Evolutionary conservation across 2,888 invertebrate genomes (phyloP).

Genomic region (Candidula unifasciata): DNA sequence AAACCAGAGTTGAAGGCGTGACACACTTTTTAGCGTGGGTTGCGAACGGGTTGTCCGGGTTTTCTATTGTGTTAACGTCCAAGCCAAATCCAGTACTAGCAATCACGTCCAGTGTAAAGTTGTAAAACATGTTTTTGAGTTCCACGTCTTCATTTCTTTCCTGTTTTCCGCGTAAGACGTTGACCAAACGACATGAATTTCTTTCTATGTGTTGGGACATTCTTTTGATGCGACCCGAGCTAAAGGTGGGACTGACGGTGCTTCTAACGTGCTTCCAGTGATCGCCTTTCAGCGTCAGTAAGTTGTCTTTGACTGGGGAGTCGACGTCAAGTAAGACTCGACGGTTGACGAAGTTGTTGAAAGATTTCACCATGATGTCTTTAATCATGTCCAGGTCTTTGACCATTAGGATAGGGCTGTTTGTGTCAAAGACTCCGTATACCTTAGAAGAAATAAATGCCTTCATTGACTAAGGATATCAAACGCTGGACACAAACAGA

Average conservation of each 20-base stretch:
- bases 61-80: conserved; percentile 23
- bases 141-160: conserved; percentile 30
- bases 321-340: neutral
- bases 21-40: conserved; percentile 53
- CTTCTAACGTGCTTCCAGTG: conserved; percentile 42
- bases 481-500: no score
- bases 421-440: conserved; percentile 33
- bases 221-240: conserved; percentile 24
- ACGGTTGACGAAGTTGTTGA: conserved; percentile 30
- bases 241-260: conserved; percentile 32
- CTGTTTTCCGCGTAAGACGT: neutral
- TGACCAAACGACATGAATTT: neutral
- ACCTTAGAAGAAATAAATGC: neutral
- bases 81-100: conserved; percentile 37
- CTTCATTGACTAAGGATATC: no score
- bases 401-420: neutral
- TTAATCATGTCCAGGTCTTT: conserved; percentile 37
- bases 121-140: conserved; percentile 14
- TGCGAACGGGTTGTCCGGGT: conserved; percentile 61
- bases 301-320: conserved; percentile 8
- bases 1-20: neutral
- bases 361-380: conserved; percentile 38
- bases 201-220: conserved; percentile 35
- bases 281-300: conserved; percentile 22
- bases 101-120: conserved; percentile 39